Base-by-base conservation (phyloP, 30 jellyfish, hydroid and myxozoan species). In the Clytia hemisphaerica region DNA sequence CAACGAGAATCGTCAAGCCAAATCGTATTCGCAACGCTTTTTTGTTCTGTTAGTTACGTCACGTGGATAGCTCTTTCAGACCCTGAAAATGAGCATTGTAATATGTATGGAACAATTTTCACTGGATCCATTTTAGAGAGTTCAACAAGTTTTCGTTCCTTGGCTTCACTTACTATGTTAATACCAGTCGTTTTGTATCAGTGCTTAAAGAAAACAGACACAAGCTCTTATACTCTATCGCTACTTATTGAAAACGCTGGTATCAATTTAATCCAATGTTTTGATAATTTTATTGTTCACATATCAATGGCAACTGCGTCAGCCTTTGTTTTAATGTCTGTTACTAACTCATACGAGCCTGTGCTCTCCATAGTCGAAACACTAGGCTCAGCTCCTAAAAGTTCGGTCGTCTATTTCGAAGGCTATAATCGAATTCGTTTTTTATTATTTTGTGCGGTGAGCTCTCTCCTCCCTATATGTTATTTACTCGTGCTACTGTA, bases 31-130 rank as follows among this genome's bases (percentile, higher is more conserved):
- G 80, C 95, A 4, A 54, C 92, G 33, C 37, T 91, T 67, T 37
- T 67, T 14, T 77, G 72, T 59, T 67, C 37, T 63, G 94, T 77
- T 44, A 70, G 58, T n/a, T 83, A 55, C 38, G 26, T 69, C 50
- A 73, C 99, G 34, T 91, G 99, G 99, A 67, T 91, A 5, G 99
- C 99, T 24, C 37, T 91, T 30, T 79, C 95, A 7, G 99, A 91
- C 51, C 80, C 95, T 0, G 99, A 91, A 60, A 91, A 91, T 55
- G 94, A 77, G 57, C 24, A 46, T 67, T 91, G 99, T 55, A 91
- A 91, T 50, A 66, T 91, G 88, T 66, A 28, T 47, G 99, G 94
- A 16, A 91, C 99, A 3, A 92, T 92, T 27, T 91, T 91, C 40
- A 75, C 92, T 22, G 99, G 99, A 9, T 82, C 99, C 2, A 40